A percentile compares a stretch with the other conserved stretches of the same genome.
phyloP scores from a whole-genome alignment of 2,797 vertebrate species.

The Danio jaintianensis region DNA sequence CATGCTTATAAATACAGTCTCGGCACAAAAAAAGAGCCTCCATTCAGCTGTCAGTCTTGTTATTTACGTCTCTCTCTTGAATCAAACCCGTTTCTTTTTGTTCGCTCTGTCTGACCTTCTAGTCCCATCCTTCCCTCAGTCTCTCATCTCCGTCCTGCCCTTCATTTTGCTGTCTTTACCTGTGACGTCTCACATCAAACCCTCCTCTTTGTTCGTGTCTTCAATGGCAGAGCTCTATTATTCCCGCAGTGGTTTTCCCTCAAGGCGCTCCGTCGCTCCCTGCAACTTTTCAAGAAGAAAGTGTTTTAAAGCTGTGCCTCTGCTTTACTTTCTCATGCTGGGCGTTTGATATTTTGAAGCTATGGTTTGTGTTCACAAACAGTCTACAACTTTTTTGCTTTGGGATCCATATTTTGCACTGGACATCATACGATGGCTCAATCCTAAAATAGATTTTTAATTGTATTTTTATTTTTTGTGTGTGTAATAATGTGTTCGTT shows the following conservation, averaged over 20 bases:
- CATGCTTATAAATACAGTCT: constrained; percentile 42
- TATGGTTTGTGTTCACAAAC: background rate
- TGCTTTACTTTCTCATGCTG: constrained; percentile 18
- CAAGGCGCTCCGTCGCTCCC: constrained; percentile 9
- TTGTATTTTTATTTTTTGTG: too few species aligned
- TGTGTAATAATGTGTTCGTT: too few species aligned
- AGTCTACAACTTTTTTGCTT: background rate
- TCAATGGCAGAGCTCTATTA: constrained; percentile 20
- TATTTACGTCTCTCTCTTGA: constrained; percentile 48
- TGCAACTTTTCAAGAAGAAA: constrained; percentile 34
- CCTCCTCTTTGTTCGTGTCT: constrained; percentile 40
- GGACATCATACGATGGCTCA: too few species aligned
- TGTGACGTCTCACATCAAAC: constrained; percentile 37
- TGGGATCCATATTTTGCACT: background rate
- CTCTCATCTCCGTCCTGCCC: constrained; percentile 51
- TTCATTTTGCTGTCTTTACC: constrained; percentile 40
- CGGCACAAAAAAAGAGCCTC: constrained; percentile 35
- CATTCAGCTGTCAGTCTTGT: constrained; percentile 53
- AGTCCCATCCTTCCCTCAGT: constrained; percentile 38
- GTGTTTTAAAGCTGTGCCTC: background rate
- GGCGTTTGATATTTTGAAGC: constrained; percentile 12
- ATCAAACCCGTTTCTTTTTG: constrained; percentile 37
- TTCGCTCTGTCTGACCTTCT: constrained; percentile 48
- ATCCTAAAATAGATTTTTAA: too few species aligned
- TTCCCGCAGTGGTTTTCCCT: constrained; percentile 34